Evolutionary conservation across 2,888 invertebrate genomes (phyloP), one percentile per base, ranked within the genome.

Genomic region (Nyleta sp.): DNA sequence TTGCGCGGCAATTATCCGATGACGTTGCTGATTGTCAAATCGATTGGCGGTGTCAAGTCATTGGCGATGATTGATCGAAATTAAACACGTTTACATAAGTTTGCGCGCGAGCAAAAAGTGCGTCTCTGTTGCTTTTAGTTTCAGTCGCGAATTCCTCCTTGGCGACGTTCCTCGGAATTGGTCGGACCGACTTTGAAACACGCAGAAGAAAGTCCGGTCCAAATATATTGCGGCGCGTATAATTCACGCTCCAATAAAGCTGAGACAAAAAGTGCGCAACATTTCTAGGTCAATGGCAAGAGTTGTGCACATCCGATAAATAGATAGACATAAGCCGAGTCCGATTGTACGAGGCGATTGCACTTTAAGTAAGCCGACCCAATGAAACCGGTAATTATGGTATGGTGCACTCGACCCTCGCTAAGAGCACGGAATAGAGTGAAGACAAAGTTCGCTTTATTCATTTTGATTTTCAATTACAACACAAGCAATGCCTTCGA

Each of bases 221-320:
- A n/a, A n/a, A n/a, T n/a, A n/a, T n/a, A n/a, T n/a, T n/a, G n/a
- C n/a, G n/a, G n/a, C n/a, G n/a, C n/a, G n/a, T n/a, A n/a, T n/a
- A n/a, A n/a, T 50, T 50, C 38, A 50, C 50, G 50, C 38, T 62
- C 48, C 35, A 31, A 7, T 60, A 20, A 31, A 44, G n/a, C n/a
- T 4, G 46, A 13, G 22, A 20, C 10, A 46, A 60, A 60, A 46
- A 28, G 46, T 33, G 3, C n/a, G 3, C n/a, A 7, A 33, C 22
- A 15, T 38, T 62, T 62, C 38, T 62, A 35, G 62, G 62, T 62
- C 62, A 62, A 15, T 62, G 62, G 62, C 46, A 62, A 62, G 38
- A 62, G 22, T 62, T 33, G 42, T 20, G n/a, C 17, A 20, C 40
- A 40, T 13, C 55, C 33, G 17, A 33, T 15, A 31, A 31, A 33